Evolutionary conservation across 2,888 invertebrate genomes (phyloP), one percentile per base, ranked within the genome.

Genomic region (Orthosia incerta): DNA sequence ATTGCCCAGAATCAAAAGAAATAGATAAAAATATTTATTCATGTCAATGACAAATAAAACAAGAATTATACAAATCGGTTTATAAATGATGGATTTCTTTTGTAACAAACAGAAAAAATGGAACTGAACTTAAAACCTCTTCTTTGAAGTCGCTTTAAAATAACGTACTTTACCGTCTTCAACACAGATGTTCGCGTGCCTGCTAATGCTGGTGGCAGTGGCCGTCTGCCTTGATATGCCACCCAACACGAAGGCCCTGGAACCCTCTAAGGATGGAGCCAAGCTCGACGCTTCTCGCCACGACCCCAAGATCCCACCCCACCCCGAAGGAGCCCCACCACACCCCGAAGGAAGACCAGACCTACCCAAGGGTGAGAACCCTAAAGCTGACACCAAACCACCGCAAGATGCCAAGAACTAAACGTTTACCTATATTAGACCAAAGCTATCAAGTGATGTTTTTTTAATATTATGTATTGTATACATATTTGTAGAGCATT

Each of bases 201-300:
- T 94, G 51, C 83, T 95, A 76, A 83, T 94, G 91, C 82, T 95
- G 86, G 93, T 91, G 0, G 87, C 92, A 18, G 91, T 90, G 13
- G 90, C 89, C 45, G 83, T 89, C 51, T 85, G 87, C 75, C 56
- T 88, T 13, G 94, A 93, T 59, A 82, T 92, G 46, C 78, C 90
- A 56, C 76, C 83, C 7, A 90, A 86, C 46, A 74, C 86, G 51
- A 92, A 91, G 76, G 79, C 80, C 0, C 86, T 89, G 15, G 93
- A 93, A 18, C 68, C 84, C 0, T 87, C 90, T 3, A 92, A 93
- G 67, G 83, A 88, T 1, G 87, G 87, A 3, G 20, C 46, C 5
- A 55, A 68, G 26, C 64, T 72, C 2, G 83, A 87, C 50, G 80
- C 81, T 15, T 55, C 87, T 7, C 87, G 86, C 13, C 84, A 76